Evolutionary conservation across 2,797 vertebrate genomes (phyloP).

Genomic region (Glyptemys insculpta): DNA sequence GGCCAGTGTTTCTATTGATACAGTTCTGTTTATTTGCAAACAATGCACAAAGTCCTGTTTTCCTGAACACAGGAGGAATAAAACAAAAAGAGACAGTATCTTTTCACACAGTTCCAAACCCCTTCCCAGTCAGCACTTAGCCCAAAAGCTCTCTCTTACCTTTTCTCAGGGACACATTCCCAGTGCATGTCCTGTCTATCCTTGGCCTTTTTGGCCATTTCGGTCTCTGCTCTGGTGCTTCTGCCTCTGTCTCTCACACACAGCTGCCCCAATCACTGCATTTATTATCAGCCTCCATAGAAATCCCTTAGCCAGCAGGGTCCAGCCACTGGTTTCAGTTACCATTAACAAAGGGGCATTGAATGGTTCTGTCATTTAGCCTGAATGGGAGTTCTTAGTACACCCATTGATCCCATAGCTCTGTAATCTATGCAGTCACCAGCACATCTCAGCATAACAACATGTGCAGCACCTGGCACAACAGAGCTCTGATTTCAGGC

Average conservation of each 20-base stretch:
- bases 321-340: neutral
- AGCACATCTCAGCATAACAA: neutral
- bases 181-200: neutral
- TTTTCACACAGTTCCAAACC: neutral
- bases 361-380: neutral
- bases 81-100: neutral
- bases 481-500: accelerated
- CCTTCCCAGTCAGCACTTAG: neutral
- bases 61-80: neutral
- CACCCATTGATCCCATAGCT: neutral
- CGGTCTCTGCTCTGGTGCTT: neutral
- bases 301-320: neutral
- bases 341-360: neutral
- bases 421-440: neutral
- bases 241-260: neutral
- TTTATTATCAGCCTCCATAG: neutral
- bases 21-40: neutral
- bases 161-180: neutral
- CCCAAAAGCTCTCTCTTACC: neutral
- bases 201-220: neutral
- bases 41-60: neutral
- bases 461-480: slow-evolving; percentile 3
- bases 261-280: neutral
- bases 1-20: neutral
- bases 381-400: neutral